These are phyloP conservation scores for Ursus arctos DNA, from an alignment of 2,113 vertebrate species.

Conservation along the genomic window DNA sequence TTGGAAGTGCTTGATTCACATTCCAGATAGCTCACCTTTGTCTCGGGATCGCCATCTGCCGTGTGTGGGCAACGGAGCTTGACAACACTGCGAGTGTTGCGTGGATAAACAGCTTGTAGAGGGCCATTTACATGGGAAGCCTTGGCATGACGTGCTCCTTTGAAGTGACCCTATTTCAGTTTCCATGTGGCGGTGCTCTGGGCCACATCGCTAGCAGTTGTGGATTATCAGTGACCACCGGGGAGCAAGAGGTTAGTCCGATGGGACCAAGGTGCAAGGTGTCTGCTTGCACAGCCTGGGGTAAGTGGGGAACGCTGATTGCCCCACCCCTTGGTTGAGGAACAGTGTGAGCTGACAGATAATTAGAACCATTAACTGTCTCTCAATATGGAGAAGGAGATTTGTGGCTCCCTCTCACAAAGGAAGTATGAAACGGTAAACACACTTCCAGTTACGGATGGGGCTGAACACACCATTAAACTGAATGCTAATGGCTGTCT, in stretches of 20 bases:
- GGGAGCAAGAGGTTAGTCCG: not conserved
- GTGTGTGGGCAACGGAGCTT: slow-evolving; percentile 23
- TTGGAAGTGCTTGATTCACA: not conserved
- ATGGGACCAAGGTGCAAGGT: not conserved
- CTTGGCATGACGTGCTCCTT: not conserved
- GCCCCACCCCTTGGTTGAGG: not conserved
- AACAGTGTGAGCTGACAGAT: not conserved
- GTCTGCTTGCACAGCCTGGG: not conserved
- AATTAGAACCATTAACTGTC: slow-evolving; percentile 70
- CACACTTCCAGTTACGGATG: slow-evolving; percentile 75
- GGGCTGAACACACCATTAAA: slow-evolving; percentile 65
- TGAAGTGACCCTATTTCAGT: slow-evolving; percentile 49
- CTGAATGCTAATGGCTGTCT: slow-evolving; percentile 71
- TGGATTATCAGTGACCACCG: not conserved
- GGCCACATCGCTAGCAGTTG: not conserved
- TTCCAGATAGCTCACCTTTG: not conserved
- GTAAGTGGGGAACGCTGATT: not conserved
- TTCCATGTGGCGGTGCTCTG: not conserved
- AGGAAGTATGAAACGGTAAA: slow-evolving; percentile 75
- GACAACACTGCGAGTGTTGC: not conserved
- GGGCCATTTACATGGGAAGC: slow-evolving; percentile 48
- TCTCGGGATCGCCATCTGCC: not conserved
- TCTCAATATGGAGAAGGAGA: slow-evolving; percentile 63
- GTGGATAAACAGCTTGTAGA: slow-evolving; percentile 36
- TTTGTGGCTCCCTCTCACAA: slow-evolving; percentile 48